These are phyloP conservation scores for Caenorhabditis sp. DNA, from an alignment of 2,888 invertebrate genomes.

Conservation along the genomic window DNA sequence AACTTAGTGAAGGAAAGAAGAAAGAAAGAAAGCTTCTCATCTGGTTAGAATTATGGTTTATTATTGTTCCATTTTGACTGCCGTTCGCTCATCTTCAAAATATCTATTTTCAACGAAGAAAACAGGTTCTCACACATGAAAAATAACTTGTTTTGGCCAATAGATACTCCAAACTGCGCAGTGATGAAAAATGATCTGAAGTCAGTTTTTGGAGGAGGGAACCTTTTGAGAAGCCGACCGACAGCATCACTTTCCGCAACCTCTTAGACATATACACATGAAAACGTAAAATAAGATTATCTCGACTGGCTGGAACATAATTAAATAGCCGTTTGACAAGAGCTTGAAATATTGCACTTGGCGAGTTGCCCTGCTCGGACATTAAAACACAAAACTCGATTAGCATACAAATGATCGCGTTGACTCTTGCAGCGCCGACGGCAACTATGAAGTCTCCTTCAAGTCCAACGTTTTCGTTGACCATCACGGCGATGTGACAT, in stretches of 20 bases:
- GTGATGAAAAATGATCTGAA: slow-evolving; percentile 52
- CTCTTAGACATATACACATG: not conserved
- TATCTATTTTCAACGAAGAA: not conserved
- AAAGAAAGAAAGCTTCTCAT: slow-evolving; percentile 9
- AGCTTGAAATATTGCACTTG: slow-evolving; percentile 38
- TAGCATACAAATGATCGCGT: not conserved
- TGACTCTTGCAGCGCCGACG: slow-evolving; percentile 88
- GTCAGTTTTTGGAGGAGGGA: slow-evolving; percentile 15
- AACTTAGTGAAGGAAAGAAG: not conserved
- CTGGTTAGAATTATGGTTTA: not conserved
- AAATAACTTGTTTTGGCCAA: slow-evolving; percentile 52
- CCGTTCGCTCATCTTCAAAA: not conserved
- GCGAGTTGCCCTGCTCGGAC: not conserved
- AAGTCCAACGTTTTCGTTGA: slow-evolving; percentile 69
- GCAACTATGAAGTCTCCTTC: slow-evolving; percentile 97
- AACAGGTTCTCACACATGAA: slow-evolving; percentile 36
- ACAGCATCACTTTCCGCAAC: slow-evolving; percentile 4
- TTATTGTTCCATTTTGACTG: slow-evolving; percentile 7
- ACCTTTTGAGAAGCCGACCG: not conserved
- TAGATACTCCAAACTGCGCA: slow-evolving; percentile 29
- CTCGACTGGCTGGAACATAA: slow-evolving; percentile 31
- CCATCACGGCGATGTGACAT: slow-evolving; percentile 84
- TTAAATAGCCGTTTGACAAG: slow-evolving; percentile 44
- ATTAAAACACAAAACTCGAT: not conserved
- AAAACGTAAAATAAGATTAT: slow-evolving; percentile 33